phyloP scores from a whole-genome alignment of 2,888 invertebrate species.

The Sepiola atlantica region DNA sequence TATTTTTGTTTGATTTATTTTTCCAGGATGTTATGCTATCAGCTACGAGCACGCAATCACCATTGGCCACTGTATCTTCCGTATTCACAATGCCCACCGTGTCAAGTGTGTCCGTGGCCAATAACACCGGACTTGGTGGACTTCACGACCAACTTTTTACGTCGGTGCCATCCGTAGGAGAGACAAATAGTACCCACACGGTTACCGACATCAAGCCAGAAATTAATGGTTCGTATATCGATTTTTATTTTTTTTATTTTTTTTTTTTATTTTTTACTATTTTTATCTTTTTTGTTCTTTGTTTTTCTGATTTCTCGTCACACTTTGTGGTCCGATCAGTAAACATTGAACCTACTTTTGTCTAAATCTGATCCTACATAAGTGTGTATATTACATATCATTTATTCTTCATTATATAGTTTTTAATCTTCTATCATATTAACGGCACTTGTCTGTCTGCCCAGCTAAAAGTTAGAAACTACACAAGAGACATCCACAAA shows the following conservation, averaged over 20 bases:
- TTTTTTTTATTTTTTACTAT: background rate
- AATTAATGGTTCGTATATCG: conserved; percentile 57
- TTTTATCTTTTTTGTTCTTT: background rate
- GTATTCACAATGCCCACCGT: conserved; percentile 70
- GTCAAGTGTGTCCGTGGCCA: conserved; percentile 67
- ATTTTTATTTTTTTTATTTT: background rate
- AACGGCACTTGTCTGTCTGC: too few species aligned
- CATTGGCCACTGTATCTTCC: conserved; percentile 70
- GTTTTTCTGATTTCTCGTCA: background rate
- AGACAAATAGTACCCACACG: conserved; percentile 59
- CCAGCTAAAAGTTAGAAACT: background rate
- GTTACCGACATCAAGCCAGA: conserved; percentile 60
- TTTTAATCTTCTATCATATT: background rate
- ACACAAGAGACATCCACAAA: background rate
- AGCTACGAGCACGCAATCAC: conserved; percentile 73
- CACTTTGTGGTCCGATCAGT: background rate
- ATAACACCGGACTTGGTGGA: conserved; percentile 61
- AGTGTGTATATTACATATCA: background rate
- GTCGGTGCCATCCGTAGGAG: conserved; percentile 66
- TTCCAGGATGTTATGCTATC: conserved; percentile 75
- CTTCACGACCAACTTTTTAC: conserved; percentile 71
- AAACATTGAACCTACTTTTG: background rate
- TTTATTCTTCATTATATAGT: background rate
- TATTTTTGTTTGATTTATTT: conserved; percentile 34
- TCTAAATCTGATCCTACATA: background rate